A percentile compares a stretch with the other conserved stretches of the same genome.
Evolutionary conservation across 2,888 invertebrate species (phyloP).

Genomic region (Aspidiotus destructor): DNA sequence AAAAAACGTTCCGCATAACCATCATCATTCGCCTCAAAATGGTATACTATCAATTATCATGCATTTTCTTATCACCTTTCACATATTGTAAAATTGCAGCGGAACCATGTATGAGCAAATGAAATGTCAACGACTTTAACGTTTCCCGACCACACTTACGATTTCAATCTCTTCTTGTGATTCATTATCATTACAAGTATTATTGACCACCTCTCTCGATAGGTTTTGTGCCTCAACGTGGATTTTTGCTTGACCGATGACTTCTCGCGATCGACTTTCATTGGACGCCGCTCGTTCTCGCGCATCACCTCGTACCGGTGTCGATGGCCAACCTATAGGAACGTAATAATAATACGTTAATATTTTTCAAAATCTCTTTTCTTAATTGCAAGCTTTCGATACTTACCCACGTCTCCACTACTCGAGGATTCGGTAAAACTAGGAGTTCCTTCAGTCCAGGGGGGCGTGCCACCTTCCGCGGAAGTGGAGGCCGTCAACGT

Average conservation of each 20-base stretch:
- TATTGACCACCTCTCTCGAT: conserved; percentile 15
- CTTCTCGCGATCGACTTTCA: conserved; percentile 13
- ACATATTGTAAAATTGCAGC: background rate
- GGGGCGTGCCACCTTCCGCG: conserved; percentile 63
- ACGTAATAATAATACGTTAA: too few species aligned
- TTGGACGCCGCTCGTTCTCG: conserved; percentile 18
- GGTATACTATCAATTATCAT: background rate
- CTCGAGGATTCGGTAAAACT: conserved; percentile 96
- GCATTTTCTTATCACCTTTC: background rate
- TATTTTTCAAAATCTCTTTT: background rate
- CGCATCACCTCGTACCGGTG: conserved; percentile 19
- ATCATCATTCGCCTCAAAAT: background rate
- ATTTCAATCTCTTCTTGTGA: conserved; percentile 28
- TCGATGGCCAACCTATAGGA: conserved; percentile 27
- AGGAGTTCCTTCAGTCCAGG: conserved; percentile 96
- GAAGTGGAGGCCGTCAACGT: conserved; percentile 49
- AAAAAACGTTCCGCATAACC: background rate
- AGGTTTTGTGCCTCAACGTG: conserved; percentile 14
- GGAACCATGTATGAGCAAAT: background rate
- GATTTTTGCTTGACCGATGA: conserved; percentile 10
- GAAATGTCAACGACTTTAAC: background rate
- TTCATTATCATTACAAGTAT: conserved; percentile 16
- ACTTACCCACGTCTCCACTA: conserved; percentile 63
- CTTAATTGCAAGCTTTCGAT: background rate
- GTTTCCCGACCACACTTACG: conserved; percentile 14